Base-by-base conservation (phyloP, 2,888 invertebrate species). In the Globia sparganii region DNA sequence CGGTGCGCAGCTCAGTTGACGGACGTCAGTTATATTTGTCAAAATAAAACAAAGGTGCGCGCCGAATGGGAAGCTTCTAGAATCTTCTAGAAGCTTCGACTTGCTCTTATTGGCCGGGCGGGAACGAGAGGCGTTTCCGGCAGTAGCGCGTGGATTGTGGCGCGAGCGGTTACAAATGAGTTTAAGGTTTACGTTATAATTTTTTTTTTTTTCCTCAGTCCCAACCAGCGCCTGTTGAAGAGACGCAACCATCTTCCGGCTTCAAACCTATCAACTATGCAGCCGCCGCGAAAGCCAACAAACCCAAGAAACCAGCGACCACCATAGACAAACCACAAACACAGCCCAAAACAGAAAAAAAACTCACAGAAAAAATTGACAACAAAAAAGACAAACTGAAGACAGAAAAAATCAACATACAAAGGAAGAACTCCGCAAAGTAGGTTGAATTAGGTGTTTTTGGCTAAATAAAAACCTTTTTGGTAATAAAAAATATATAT, bases 231-330 rank as follows among this genome's bases (percentile, higher is more conserved):
- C 80, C 87, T 0, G 43, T 77, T 0, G 93, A 92, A 40, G 94
- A 93, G 25, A 75, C 80, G 0, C 84, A 67, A 61, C 70, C 78
- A 0, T 40, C 81, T 8, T 49, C 85, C 70, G 94, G 93, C 0
- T 88, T 92, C 61, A 96, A 96, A 78, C 96, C 96, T 0, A 95
- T 96, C 37, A 96, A 96, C 92, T 96, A 96, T 85, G 96, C 96
- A 11, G 96, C 96, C 0, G 96, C 96, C 0, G 96, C 96, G 18
- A 94, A 94, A 75, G 96, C 96, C 0, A 94, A 93, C 90, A 96
- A 96, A 66, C 95, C 96, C 6, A 95, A 95, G 73, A 96, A 96
- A 78, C 94, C 96, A 6, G 92, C 94, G 40, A 93, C 93, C 58
- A 87, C 93, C 11, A 84, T 86, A 1, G 91, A 92, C n/a, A 91